Conservation (phyloP, 2,113 vertebrate species). For the Aspiorhynchus laticeps region DNA sequence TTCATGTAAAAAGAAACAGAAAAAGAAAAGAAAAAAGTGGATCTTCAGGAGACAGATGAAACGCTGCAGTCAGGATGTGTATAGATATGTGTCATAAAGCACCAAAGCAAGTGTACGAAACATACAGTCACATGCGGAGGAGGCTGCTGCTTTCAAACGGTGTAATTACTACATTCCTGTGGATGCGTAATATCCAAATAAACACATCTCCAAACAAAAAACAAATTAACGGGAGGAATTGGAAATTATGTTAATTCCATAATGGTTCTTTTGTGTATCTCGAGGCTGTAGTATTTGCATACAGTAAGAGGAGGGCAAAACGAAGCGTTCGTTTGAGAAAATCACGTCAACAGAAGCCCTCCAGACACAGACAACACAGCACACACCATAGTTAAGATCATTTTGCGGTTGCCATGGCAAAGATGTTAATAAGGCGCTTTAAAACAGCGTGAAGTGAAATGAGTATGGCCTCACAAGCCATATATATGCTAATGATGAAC, state of each 20-base stretch:
- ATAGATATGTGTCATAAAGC: background rate
- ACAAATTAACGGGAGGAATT: conserved; percentile 64
- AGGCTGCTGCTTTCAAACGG: background rate
- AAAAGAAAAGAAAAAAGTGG: background rate
- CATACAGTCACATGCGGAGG: background rate
- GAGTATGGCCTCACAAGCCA: conserved; percentile 54
- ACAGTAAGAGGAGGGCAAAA: conserved; percentile 57
- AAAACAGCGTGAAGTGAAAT: conserved; percentile 58
- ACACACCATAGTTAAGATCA: conserved; percentile 52
- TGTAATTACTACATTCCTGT: conserved; percentile 48
- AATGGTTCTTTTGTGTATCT: conserved; percentile 58
- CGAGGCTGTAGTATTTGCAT: conserved; percentile 57
- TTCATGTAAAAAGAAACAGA: background rate
- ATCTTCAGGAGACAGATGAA: background rate
- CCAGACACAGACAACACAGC: conserved; percentile 57
- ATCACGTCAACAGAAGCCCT: conserved; percentile 62
- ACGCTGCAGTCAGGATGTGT: background rate
- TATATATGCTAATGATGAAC: conserved; percentile 58
- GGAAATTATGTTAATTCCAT: conserved; percentile 73
- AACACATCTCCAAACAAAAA: conserved; percentile 53
- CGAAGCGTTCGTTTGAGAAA: conserved; percentile 17
- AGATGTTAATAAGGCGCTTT: conserved; percentile 59
- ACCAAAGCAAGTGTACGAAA: background rate
- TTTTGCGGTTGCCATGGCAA: conserved; percentile 61
- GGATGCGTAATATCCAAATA: conserved; percentile 45